These are phyloP conservation scores for Marmota flaviventris DNA, from an alignment of 2,113 vertebrate genomes.

Conservation along the genomic window DNA sequence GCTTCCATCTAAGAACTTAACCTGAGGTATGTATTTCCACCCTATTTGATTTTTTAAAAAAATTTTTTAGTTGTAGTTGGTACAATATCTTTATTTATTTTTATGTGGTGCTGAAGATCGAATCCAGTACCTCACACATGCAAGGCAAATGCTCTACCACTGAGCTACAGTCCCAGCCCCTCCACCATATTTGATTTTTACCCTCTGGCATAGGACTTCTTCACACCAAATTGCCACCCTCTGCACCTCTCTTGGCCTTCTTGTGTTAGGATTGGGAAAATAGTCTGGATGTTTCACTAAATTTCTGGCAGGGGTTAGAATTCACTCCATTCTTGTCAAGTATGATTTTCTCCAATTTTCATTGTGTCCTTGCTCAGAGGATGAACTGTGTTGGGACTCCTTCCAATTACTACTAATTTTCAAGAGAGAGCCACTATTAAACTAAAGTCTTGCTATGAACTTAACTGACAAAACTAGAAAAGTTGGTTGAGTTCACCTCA, in stretches of 20 bases:
- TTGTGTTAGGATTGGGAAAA: slow-evolving; percentile 6
- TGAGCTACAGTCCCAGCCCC: no score
- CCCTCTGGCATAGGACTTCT: slow-evolving; percentile 37
- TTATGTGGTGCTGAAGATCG: no score
- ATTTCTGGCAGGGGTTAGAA: slow-evolving; percentile 12
- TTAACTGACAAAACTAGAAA: slow-evolving; percentile 45
- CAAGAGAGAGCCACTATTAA: neutral
- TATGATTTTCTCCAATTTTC: neutral
- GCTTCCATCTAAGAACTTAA: neutral
- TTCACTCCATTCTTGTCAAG: slow-evolving; percentile 5
- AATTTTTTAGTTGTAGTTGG: no score
- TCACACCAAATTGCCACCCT: neutral
- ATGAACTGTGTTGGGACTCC: slow-evolving; percentile 18
- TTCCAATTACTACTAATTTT: slow-evolving; percentile 32
- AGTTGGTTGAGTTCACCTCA: neutral
- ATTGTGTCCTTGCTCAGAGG: neutral
- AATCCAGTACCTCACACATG: no score
- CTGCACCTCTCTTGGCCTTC: neutral
- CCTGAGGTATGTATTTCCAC: slow-evolving; percentile 23
- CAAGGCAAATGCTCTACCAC: no score
- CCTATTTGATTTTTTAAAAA: neutral
- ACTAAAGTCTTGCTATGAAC: slow-evolving; percentile 30
- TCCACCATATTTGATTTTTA: neutral
- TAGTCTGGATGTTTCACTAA: neutral
- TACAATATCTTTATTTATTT: no score